Percentiles rank a stretch among this genome's conserved stretches.
phyloP scores from a whole-genome alignment of 2,888 invertebrate genomes.

The Melieria omissa region DNA sequence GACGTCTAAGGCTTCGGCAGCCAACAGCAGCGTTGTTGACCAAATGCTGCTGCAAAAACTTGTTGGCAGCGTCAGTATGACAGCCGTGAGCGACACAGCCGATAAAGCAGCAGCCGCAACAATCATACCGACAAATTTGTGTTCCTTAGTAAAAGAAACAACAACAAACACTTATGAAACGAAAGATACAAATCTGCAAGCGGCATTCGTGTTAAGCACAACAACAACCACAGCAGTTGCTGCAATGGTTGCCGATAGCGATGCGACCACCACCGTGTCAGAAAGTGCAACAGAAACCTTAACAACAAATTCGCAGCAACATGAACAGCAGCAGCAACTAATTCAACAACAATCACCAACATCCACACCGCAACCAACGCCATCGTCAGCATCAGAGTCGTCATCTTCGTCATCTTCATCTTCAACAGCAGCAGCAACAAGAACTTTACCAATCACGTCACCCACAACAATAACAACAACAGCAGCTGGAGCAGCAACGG shows the following conservation, averaged over 20 bases:
- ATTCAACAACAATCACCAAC: constrained; percentile 45
- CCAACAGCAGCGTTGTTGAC: constrained; percentile 30
- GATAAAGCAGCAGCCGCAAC: constrained; percentile 30
- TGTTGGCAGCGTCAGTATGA: neutral
- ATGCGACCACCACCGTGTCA: constrained; percentile 20
- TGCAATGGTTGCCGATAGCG: constrained; percentile 33
- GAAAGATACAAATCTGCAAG: neutral
- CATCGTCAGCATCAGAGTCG: constrained; percentile 33
- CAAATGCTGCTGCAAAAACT: constrained; percentile 11
- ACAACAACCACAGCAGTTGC: constrained; percentile 23
- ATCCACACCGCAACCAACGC: constrained; percentile 43
- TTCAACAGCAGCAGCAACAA: constrained; percentile 30
- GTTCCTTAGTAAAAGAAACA: too few relatives aligned
- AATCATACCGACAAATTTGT: constrained; percentile 24
- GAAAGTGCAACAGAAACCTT: neutral
- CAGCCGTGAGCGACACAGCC: constrained; percentile 23
- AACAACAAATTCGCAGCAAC: neutral
- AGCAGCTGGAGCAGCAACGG: constrained; percentile 24
- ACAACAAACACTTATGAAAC: too few relatives aligned
- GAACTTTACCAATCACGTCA: constrained; percentile 16
- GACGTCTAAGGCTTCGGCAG: constrained; percentile 25
- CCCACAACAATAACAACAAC: constrained; percentile 24
- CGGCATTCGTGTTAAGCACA: neutral
- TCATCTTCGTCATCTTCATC: constrained; percentile 29
- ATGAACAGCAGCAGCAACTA: neutral